phyloP scores from a whole-genome alignment of 2,113 vertebrate genomes.

The Larimichthys polyactis region DNA sequence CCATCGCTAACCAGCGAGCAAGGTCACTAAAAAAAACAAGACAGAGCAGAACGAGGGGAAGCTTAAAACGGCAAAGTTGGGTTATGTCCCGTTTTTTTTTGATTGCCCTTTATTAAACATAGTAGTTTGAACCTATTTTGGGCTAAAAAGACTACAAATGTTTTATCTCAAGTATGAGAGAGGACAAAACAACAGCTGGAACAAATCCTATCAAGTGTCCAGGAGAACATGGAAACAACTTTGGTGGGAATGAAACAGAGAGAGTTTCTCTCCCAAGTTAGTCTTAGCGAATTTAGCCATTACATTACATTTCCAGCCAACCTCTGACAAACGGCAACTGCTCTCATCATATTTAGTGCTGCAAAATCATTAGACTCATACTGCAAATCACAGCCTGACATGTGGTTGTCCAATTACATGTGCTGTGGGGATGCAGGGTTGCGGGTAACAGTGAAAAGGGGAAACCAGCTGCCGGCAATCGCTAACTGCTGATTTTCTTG shows the following conservation, averaged over 20 bases:
- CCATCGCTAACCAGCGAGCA: no score
- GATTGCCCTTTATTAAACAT: no score
- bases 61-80: no score
- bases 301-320: conserved; percentile 14
- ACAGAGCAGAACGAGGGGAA: no score
- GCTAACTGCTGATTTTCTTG: conserved; percentile 39
- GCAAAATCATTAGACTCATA: conserved; percentile 51
- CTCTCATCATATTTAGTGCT: conserved; percentile 46
- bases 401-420: conserved; percentile 57
- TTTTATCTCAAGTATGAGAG: not conserved
- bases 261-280: not conserved
- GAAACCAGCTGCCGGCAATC: conserved; percentile 52
- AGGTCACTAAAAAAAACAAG: no score
- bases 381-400: conserved; percentile 52
- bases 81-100: no score
- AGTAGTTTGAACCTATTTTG: no score
- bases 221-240: not conserved
- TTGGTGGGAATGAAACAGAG: not conserved
- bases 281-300: not conserved
- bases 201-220: not conserved
- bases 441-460: conserved; percentile 13
- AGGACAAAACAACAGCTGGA: not conserved
- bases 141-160: no score
- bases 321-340: conserved; percentile 18
- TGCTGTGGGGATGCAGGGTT: conserved; percentile 14